Percentiles rank a stretch among this genome's conserved stretches.
phyloP scores from a whole-genome alignment of 2,113 vertebrate species.

The Tetrax tetrax region DNA sequence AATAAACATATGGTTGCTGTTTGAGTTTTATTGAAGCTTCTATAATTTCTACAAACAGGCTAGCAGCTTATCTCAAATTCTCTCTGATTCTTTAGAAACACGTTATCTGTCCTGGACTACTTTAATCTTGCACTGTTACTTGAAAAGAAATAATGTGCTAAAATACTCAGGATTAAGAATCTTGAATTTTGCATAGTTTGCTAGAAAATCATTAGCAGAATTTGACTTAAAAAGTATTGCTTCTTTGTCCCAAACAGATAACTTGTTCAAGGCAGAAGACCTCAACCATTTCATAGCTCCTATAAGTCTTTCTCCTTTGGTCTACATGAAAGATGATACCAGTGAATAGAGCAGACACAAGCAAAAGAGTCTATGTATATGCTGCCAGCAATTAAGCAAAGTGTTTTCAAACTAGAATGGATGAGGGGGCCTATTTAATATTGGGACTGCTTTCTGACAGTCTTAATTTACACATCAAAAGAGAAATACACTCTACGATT shows the following conservation, averaged over 20 bases:
- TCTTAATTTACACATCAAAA: constrained; percentile 60
- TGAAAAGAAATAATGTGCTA: neutral
- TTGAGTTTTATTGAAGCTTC: neutral
- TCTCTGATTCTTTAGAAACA: neutral
- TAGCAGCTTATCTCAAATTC: neutral
- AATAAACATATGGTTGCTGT: neutral
- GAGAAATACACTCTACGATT: constrained; percentile 13
- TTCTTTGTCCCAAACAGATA: neutral
- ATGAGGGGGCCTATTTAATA: constrained; percentile 10
- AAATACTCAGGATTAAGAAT: neutral
- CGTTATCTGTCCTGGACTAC: neutral
- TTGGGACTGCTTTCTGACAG: constrained; percentile 1
- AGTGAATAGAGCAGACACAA: neutral
- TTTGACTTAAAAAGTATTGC: neutral
- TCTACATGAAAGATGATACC: neutral
- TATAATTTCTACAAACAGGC: neutral
- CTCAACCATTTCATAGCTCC: neutral
- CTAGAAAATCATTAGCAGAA: neutral
- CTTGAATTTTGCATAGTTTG: neutral
- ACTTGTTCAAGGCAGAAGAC: neutral
- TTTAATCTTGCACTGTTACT: neutral
- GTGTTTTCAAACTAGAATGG: constrained; percentile 25
- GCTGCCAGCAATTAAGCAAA: neutral
- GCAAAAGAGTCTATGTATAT: neutral
- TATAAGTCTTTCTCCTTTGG: neutral